Evolutionary conservation across 2,888 invertebrate species (phyloP), one percentile per base, ranked within the genome.

Genomic region (Blastobasis adustella): DNA sequence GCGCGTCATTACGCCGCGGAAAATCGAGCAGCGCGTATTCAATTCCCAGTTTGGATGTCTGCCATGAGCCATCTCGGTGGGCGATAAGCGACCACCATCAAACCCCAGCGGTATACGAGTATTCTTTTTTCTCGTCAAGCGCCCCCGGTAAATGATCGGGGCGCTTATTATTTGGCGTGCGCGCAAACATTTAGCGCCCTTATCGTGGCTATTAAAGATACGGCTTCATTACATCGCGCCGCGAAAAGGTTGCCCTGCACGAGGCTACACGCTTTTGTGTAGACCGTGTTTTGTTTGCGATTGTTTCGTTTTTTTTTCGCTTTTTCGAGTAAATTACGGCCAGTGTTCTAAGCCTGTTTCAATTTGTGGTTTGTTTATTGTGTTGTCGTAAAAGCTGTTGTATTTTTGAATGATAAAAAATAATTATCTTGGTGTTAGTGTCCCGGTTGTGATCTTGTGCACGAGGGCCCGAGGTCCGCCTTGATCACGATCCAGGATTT

Each of bases 121-220:
- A 68, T 72, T 74, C 68, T 74, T 80, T 80, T 82, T 82, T 76
- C 73, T 71, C 71, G 69, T 72, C 74, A 75, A 66, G 66, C 71
- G 71, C 77, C 79, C 83, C 75, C 73, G 79, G 77, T 76, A 85
- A 85, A 86, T 84, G 87, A 85, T 84, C 82, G 78, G 71, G 70
- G 61, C 81, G 79, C 81, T 85, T 87, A 87, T 87, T 86, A 86
- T 87, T 86, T 86, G 84, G 87, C 86, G 86, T 86, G 87, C 82
- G 82, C 83, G 73, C 87, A 84, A 86, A 85, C 88, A 88, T 88
- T 87, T 83, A 82, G 79, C 80, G 67, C 75, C 79, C 85, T 88
- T 88, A 88, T 87, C 88, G 77, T 65, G 67, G 69, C 85, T 77
- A 85, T 87, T 88, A 87, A 81, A 83, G 84, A 85, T 86, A 87